Percentiles rank a stretch among this genome's conserved stretches.
Conservation (phyloP, 2,113 vertebrate genomes). For the Pterophyllum scalare region DNA sequence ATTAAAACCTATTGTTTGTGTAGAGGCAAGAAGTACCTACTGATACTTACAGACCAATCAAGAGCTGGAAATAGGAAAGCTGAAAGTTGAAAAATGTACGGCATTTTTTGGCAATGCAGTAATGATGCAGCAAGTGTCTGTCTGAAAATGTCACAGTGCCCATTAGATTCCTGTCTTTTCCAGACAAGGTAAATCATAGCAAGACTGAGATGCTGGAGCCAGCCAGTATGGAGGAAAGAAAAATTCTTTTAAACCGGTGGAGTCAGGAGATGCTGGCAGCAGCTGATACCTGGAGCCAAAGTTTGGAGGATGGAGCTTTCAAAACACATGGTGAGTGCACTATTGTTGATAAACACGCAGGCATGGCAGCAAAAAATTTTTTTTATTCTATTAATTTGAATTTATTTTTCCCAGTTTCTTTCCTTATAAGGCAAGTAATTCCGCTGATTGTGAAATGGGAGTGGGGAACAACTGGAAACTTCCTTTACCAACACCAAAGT, state of each 20-base stretch:
- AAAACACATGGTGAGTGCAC: conserved; percentile 37
- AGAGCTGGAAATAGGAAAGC: neutral
- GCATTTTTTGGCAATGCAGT: neutral
- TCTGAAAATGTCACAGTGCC: neutral
- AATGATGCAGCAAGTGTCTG: neutral
- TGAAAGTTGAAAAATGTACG: neutral
- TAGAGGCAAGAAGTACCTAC: neutral
- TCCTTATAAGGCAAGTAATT: conserved; percentile 31
- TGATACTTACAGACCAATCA: neutral
- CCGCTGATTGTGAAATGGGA: conserved; percentile 61
- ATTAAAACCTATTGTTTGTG: neutral
- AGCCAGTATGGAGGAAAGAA: conserved; percentile 24
- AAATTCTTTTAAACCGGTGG: neutral
- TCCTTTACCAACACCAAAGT: conserved; percentile 66
- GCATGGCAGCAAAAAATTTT: neutral
- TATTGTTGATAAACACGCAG: neutral
- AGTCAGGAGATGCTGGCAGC: neutral
- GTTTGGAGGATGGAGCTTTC: conserved; percentile 38
- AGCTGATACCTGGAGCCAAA: conserved; percentile 33
- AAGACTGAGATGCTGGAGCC: neutral
- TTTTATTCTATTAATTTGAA: neutral
- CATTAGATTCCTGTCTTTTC: neutral
- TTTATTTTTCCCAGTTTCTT: conserved; percentile 33
- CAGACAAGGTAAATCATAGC: conserved; percentile 26
- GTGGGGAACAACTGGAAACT: conserved; percentile 70